Base-by-base conservation (phyloP, 2,797 vertebrate species). In the Microchirus variegatus region DNA sequence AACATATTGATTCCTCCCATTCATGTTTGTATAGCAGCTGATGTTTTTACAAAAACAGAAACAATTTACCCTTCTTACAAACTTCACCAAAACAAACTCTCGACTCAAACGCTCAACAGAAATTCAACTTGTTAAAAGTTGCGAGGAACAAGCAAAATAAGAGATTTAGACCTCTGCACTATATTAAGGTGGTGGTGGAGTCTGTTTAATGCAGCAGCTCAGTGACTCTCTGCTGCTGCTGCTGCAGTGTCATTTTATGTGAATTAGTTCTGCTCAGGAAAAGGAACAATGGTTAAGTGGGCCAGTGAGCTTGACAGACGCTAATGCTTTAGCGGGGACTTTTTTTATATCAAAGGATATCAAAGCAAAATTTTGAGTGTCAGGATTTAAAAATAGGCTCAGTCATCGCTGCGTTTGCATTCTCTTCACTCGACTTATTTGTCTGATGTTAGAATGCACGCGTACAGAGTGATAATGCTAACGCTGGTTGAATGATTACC, bases 201-300 rank as follows among this genome's bases (percentile, higher is more conserved):
- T 40, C 2, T 42, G 44, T 66, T 70, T 63, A 38, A 56, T 63
- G 52, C 11, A 46, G 10, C 31, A 17, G 2, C 26, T 53, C 41
- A 58, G 50, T 62, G 11, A 13, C 26, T 35, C 57, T 52, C 63
- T 52, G 4, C 63, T 52, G 4, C 17, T 9, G 8, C 48, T 55
- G 9, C 5, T 9, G 5, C 3, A 9, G 7, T 55, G 51, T 62
- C 41, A 56, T 49, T 73, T 35, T 37, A 18, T 49, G 43, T 16
- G 22, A 42, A 36, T 80, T 70, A 69, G 59, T 48, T 73, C 52
- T 60, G 66, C 55, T 45, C 18, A 31, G 53, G 14, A 71, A 64
- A 70, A 45, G 38, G 41, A 76, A 68, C 31, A 63, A 55, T 18
- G 14, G 14, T 43, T 63, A 70, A 81, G 62, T 74, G 59, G 73